Conservation (phyloP, 2,888 invertebrate species). For the Girardia tigrina region DNA sequence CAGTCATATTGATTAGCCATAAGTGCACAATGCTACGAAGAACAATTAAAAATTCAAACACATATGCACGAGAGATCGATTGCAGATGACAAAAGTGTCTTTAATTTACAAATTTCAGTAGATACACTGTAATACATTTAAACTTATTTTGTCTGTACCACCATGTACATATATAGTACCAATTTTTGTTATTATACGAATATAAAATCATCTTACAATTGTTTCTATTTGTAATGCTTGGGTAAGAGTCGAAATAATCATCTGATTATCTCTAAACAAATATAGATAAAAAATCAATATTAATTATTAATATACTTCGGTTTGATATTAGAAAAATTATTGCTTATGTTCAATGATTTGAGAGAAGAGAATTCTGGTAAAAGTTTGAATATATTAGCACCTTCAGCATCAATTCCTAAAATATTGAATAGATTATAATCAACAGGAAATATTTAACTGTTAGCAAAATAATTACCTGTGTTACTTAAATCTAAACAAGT, state of each 20-base stretch:
- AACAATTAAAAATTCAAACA: too few relatives aligned
- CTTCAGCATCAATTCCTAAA: background rate
- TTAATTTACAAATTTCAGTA: too few relatives aligned
- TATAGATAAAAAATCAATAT: background rate
- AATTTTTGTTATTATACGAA: too few relatives aligned
- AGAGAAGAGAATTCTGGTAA: background rate
- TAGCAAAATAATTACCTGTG: background rate
- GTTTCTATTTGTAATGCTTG: background rate
- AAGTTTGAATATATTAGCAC: background rate
- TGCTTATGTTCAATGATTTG: conserved; percentile 13
- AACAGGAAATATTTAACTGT: too few relatives aligned
- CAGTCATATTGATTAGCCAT: too few relatives aligned
- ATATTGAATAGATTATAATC: background rate
- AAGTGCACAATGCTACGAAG: too few relatives aligned
- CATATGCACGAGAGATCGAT: too few relatives aligned
- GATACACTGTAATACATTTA: too few relatives aligned
- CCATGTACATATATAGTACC: too few relatives aligned
- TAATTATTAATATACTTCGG: background rate
- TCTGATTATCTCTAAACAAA: background rate
- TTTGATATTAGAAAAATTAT: background rate
- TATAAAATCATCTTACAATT: too few relatives aligned
- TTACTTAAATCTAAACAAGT: background rate
- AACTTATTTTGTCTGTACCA: too few relatives aligned
- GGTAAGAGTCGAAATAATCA: background rate
- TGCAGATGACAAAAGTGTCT: too few relatives aligned